Evolutionary conservation across 2,113 vertebrate species (phyloP).

Genomic region (Podiceps cristatus): DNA sequence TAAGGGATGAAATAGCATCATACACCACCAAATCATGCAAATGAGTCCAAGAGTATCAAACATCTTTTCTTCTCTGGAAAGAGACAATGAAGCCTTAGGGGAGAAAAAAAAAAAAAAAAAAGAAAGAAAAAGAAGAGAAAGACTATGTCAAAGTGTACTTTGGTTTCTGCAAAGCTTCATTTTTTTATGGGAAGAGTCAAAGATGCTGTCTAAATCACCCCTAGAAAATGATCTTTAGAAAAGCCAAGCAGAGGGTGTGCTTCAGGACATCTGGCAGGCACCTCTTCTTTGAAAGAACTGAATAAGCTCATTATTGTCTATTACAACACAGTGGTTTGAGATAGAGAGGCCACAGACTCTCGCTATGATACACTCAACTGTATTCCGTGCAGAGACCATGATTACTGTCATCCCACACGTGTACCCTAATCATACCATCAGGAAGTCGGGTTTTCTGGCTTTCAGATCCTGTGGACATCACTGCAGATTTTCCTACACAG

Average conservation of each 20-base stretch:
- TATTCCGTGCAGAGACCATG: not conserved
- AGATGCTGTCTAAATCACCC: not conserved
- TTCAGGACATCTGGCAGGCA: not conserved
- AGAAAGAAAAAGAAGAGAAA: not conserved
- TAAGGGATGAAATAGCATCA: not conserved
- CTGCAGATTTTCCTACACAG: not conserved
- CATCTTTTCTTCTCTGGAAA: constrained; percentile 35
- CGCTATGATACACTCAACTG: not conserved
- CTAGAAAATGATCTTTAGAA: not conserved
- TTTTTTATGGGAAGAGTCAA: not conserved
- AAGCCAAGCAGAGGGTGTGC: not conserved
- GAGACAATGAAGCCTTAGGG: not conserved
- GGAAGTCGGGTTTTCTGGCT: not conserved
- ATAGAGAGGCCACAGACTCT: not conserved
- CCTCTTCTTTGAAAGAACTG: not conserved
- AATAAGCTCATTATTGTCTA: not conserved
- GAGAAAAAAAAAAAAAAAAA: too few species aligned
- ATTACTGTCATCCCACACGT: not conserved
- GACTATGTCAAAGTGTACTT: not conserved
- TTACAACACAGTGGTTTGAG: not conserved
- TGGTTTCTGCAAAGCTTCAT: not conserved
- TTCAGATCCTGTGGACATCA: not conserved
- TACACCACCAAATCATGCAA: not conserved
- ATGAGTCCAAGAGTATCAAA: not conserved
- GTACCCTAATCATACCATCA: not conserved